Evolutionary conservation across 2,888 invertebrate species (phyloP), one percentile per base, ranked within the genome.

Genomic region (Andrena trimmerana): DNA sequence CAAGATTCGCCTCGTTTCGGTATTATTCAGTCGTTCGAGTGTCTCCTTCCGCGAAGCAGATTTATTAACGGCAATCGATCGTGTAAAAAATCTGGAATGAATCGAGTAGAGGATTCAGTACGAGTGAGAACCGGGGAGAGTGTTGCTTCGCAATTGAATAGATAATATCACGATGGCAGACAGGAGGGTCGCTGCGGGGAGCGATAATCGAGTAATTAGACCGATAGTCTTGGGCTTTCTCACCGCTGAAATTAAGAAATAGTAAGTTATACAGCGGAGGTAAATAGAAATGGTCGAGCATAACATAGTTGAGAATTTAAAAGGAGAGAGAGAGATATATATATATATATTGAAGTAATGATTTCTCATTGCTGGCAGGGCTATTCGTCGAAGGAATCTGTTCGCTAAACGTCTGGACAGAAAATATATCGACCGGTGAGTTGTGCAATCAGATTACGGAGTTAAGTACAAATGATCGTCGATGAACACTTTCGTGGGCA

Each of bases 71-170:
- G 29, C 29, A 27, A 54, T 31, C 63, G 68, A 68, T 79, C 50
- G 29, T 48, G 68, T 42, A 48, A 8, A 74, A 68, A 71, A 71
- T 76, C 66, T 82, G 82, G 82, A 81, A 81, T 81, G 76, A 71
- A 83, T 78, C 67, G 57, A 78, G 83, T 52, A 60, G 59, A 71
- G 77, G 63, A 42, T 70, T 36, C 27, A 20, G 52, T 79, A 60
- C 2, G 50, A 72, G 54, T 42, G 54, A 54, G 60, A 36, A 54
- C 7, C 42, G 42, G 42, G 42, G 10, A 42, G 24, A 7, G 50
- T 16, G 16, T 42, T 20, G 16, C 36, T 65, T 29, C 13, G 57
- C 42, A 24, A 59, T 20, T n/a, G 42, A 52, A 63, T 24, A 59
- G 60, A 63, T 65, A 52, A 69, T 42, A 42, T 73, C 50, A 73